Percentiles rank a stretch among this genome's conserved stretches.
Evolutionary conservation across 1,140 invertebrate genomes (phyloP).

Genomic region (Coptotermes formosanus): DNA sequence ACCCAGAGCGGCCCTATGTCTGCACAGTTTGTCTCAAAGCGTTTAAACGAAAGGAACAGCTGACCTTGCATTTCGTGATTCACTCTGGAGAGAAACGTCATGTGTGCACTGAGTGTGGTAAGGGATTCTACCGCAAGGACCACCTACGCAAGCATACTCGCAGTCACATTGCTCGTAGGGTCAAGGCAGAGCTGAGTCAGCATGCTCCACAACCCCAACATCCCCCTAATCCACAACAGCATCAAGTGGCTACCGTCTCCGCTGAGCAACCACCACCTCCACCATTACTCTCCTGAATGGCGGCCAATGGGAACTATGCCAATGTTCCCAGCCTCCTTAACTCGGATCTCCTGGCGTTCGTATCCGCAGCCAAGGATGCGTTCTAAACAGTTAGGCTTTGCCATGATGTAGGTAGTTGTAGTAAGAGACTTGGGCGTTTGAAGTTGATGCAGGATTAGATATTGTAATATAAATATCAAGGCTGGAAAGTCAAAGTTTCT

Average conservation of each 20-base stretch:
- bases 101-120: slow-evolving; percentile 58
- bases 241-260: slow-evolving; percentile 27
- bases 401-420: neutral
- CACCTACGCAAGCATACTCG: slow-evolving; percentile 59
- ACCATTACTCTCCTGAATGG: slow-evolving; percentile 39
- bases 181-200: slow-evolving; percentile 72
- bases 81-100: slow-evolving; percentile 56
- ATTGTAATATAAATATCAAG: neutral
- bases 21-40: slow-evolving; percentile 39
- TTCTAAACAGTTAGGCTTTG: slow-evolving; percentile 36
- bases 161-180: slow-evolving; percentile 59
- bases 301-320: slow-evolving; percentile 35
- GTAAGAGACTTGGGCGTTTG: neutral
- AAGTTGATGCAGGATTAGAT: neutral
- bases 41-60: slow-evolving; percentile 57
- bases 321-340: slow-evolving; percentile 35
- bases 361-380: slow-evolving; percentile 41
- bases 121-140: slow-evolving; percentile 60
- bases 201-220: slow-evolving; percentile 33
- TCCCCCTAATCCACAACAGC: slow-evolving; percentile 28
- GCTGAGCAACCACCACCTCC: slow-evolving; percentile 31
- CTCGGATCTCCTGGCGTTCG: slow-evolving; percentile 42
- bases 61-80: slow-evolving; percentile 56
- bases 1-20: slow-evolving; percentile 66
- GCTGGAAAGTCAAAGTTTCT: neutral